A percentile compares a stretch with the other conserved stretches of the same genome.
Evolutionary conservation across 2,113 vertebrate genomes (phyloP).

Genomic region (Gavia stellata): DNA sequence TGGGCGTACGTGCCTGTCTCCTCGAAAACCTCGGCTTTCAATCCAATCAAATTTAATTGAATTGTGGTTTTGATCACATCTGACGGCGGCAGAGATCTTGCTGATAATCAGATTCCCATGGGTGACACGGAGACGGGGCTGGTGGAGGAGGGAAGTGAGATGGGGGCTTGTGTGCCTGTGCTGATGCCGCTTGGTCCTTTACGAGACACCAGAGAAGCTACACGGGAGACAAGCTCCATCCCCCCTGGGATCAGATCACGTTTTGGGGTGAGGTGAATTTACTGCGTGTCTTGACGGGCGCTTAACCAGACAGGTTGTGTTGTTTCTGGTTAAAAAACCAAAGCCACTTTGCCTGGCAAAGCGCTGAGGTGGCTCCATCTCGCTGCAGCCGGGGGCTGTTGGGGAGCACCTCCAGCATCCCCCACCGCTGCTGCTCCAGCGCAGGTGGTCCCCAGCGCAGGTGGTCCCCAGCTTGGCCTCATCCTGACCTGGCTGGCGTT

Average conservation of each 20-base stretch:
- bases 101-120: conserved; percentile 1
- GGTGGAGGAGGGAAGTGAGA: neutral
- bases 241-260: accelerated
- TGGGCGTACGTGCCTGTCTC: neutral
- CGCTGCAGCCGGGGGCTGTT: neutral
- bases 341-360: neutral
- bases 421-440: neutral
- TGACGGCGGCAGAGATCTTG: neutral
- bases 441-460: accelerated
- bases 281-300: accelerated
- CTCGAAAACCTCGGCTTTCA: neutral
- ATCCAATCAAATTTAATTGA: neutral
- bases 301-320: neutral
- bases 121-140: neutral
- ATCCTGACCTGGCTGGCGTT: neutral
- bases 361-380: neutral
- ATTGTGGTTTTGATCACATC: conserved; percentile 22
- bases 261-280: neutral
- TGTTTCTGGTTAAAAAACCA: neutral
- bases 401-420: neutral
- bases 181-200: neutral
- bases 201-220: neutral
- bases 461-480: neutral
- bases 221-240: neutral
- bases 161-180: accelerated